These are phyloP conservation scores for Poicephalus gulielmi DNA, from an alignment of 2,113 vertebrate genomes.

Conservation along the genomic window DNA sequence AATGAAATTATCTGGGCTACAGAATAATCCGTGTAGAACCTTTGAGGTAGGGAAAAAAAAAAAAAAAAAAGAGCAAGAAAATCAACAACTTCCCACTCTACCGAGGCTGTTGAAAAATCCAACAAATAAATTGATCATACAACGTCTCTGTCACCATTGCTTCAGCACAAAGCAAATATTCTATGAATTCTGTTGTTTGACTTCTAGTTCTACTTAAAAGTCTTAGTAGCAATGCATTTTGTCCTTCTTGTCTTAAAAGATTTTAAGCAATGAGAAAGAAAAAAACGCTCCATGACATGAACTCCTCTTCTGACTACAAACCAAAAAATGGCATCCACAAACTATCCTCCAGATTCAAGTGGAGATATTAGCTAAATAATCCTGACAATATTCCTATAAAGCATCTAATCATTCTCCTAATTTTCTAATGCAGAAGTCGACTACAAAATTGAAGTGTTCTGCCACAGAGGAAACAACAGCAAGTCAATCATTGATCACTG, in stretches of 20 bases:
- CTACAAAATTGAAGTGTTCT: neutral
- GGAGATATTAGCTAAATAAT: neutral
- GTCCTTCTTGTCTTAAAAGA: neutral
- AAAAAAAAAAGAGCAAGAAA: neutral
- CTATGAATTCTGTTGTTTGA: neutral
- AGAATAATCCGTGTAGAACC: neutral
- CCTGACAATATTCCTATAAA: neutral
- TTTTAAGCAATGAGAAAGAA: neutral
- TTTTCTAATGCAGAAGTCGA: neutral
- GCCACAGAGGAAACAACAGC: neutral
- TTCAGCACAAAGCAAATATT: neutral
- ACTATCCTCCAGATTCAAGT: neutral
- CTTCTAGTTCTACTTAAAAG: neutral
- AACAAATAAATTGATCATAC: neutral
- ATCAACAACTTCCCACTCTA: too few relatives aligned
- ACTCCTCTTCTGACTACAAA: neutral
- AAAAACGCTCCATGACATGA: rapidly evolving
- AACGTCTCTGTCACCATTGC: neutral
- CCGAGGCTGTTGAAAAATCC: neutral
- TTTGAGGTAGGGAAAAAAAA: neutral
- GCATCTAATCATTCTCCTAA: neutral
- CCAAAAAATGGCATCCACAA: neutral
- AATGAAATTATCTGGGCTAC: neutral
- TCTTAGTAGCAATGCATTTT: neutral
- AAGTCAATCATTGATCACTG: neutral